A percentile compares a stretch with the other conserved stretches of the same genome.
Evolutionary conservation across 2,113 vertebrate genomes (phyloP).

Genomic region (Uria lomvia): DNA sequence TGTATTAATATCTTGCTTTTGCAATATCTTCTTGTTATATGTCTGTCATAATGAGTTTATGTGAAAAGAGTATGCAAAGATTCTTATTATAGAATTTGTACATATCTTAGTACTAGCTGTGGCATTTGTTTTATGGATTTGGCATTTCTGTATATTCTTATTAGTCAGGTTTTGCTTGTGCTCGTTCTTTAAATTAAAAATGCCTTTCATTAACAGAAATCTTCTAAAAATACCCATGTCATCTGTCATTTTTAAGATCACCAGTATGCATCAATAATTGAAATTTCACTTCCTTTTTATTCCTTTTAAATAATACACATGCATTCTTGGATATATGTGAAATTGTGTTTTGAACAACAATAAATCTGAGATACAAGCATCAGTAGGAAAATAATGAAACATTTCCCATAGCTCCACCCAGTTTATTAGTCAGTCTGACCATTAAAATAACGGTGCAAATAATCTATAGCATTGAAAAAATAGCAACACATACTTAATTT

Average conservation of each 20-base stretch:
- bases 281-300: not conserved
- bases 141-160: not conserved
- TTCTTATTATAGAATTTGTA: not conserved
- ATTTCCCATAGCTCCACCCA: not conserved
- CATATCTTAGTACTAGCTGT: not conserved
- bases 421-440: not conserved
- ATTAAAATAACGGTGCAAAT: not conserved
- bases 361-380: not conserved
- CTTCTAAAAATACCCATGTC: not conserved
- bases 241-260: not conserved
- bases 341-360: not conserved
- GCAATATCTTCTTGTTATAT: not conserved
- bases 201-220: not conserved
- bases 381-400: not conserved
- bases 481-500: not conserved
- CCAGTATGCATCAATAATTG: not conserved
- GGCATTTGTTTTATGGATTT: not conserved
- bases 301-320: not conserved
- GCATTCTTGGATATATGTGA: not conserved
- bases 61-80: not conserved
- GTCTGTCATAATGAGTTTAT: not conserved
- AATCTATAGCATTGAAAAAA: not conserved
- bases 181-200: slow-evolving; percentile 1
- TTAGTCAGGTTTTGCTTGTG: not conserved
- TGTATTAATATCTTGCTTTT: not conserved